Evolutionary conservation across 1,140 invertebrate genomes (phyloP).

Genomic region (Spodoptera frugiperda): DNA sequence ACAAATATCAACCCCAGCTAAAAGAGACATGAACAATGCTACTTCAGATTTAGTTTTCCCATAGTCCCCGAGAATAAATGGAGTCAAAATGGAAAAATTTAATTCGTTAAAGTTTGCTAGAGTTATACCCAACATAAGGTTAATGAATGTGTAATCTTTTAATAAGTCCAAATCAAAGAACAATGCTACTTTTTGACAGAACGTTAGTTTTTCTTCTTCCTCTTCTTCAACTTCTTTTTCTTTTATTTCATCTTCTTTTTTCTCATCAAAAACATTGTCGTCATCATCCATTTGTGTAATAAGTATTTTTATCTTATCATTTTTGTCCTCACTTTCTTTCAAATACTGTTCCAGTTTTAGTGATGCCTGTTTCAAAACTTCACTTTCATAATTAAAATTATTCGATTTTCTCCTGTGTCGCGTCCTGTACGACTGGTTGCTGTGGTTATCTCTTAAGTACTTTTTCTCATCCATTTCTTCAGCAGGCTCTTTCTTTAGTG

Average conservation of each 20-base stretch:
- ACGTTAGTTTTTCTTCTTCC: conserved; percentile 75
- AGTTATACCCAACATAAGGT: conserved; percentile 89
- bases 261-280: conserved; percentile 65
- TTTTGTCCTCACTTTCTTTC: conserved; percentile 68
- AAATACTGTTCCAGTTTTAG: conserved; percentile 82
- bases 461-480: conserved; percentile 77
- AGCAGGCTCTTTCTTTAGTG: conserved; percentile 71
- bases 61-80: conserved; percentile 89
- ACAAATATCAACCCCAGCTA: conserved; percentile 87
- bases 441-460: conserved; percentile 81
- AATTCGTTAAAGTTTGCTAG: conserved; percentile 89
- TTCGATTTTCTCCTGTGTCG: conserved; percentile 75
- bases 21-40: conserved; percentile 87
- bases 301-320: conserved; percentile 69
- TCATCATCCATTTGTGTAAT: conserved; percentile 57
- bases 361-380: conserved; percentile 81
- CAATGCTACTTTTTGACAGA: conserved; percentile 85
- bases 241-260: conserved; percentile 63
- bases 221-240: conserved; percentile 59
- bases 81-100: conserved; percentile 90
- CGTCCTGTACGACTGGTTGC: conserved; percentile 75
- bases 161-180: conserved; percentile 90
- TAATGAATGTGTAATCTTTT: conserved; percentile 89
- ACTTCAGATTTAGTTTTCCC: conserved; percentile 87
- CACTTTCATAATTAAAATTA: conserved; percentile 82